phyloP scores from a whole-genome alignment of 2,888 invertebrate species.

The Cheilosia vernalis region DNA sequence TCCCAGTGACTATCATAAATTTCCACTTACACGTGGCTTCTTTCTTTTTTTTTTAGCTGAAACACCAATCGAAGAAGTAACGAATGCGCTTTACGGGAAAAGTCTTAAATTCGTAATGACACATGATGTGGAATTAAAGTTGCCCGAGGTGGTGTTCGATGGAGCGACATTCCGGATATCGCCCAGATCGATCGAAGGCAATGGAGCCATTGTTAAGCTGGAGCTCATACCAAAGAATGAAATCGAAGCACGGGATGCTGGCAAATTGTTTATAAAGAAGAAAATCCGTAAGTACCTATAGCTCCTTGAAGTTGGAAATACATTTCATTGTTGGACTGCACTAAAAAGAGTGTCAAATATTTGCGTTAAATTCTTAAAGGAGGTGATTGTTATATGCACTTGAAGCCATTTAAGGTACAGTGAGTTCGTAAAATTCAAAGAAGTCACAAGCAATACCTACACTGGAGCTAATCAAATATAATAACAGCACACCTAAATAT shows the following conservation, averaged over 20 bases:
- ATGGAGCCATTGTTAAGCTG: slow-evolving; percentile 89
- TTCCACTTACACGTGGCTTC: slow-evolving; percentile 48
- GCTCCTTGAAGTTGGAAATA: background rate
- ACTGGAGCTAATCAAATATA: too few relatives aligned
- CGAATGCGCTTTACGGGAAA: slow-evolving; percentile 88
- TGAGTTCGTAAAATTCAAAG: too few relatives aligned
- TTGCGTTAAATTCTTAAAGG: too few relatives aligned
- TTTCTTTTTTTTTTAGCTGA: slow-evolving; percentile 79
- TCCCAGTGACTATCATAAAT: background rate
- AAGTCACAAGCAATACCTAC: too few relatives aligned
- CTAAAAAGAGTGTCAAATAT: too few relatives aligned
- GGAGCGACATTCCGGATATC: slow-evolving; percentile 90
- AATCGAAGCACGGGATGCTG: slow-evolving; percentile 83
- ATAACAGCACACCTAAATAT: too few relatives aligned
- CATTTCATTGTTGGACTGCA: too few relatives aligned
- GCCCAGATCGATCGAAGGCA: slow-evolving; percentile 88
- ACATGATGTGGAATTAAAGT: slow-evolving; percentile 88
- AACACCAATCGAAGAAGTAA: slow-evolving; percentile 90
- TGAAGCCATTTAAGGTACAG: too few relatives aligned
- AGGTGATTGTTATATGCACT: too few relatives aligned
- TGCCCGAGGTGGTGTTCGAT: slow-evolving; percentile 90
- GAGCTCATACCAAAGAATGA: slow-evolving; percentile 86
- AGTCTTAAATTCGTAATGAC: slow-evolving; percentile 90
- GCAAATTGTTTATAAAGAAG: slow-evolving; percentile 85
- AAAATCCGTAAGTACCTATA: slow-evolving; percentile 81